phyloP scores from a whole-genome alignment of 2,888 invertebrate genomes.

The Rhagium mordax region DNA sequence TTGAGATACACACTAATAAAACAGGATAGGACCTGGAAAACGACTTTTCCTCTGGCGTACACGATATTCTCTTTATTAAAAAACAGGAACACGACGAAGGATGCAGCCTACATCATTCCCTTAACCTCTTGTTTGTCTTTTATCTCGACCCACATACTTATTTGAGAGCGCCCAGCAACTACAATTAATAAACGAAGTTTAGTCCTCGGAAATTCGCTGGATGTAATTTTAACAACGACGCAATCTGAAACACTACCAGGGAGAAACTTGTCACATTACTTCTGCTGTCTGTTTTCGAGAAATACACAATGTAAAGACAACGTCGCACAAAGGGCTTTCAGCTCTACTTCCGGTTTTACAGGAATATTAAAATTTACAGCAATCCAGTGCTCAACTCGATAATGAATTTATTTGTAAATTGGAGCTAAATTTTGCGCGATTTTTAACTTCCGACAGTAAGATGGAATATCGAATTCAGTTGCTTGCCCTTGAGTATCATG shows the following conservation, averaged over 20 bases:
- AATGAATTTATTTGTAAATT: slow-evolving; percentile 2
- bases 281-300: slow-evolving; percentile 48
- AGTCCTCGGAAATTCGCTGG: slow-evolving; percentile 58
- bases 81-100: background rate
- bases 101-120: background rate
- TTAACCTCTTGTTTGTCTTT: background rate
- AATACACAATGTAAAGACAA: slow-evolving; percentile 34
- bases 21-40: background rate
- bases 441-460: no score
- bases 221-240: slow-evolving; percentile 61
- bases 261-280: slow-evolving; percentile 53
- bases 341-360: background rate
- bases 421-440: background rate
- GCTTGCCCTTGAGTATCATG: no score
- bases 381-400: background rate
- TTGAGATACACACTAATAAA: slow-evolving; percentile 13
- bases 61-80: slow-evolving; percentile 9
- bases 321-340: slow-evolving; percentile 4
- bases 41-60: background rate
- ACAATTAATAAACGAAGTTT: slow-evolving; percentile 67
- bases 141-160: slow-evolving; percentile 44
- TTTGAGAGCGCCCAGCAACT: slow-evolving; percentile 59
- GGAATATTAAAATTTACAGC: slow-evolving; percentile 4
- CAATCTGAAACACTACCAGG: slow-evolving; percentile 64
- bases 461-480: no score